Percentiles rank a stretch among this genome's conserved stretches.
phyloP scores from a whole-genome alignment of 2,113 vertebrate species.

The Oreocharis arfaki region DNA sequence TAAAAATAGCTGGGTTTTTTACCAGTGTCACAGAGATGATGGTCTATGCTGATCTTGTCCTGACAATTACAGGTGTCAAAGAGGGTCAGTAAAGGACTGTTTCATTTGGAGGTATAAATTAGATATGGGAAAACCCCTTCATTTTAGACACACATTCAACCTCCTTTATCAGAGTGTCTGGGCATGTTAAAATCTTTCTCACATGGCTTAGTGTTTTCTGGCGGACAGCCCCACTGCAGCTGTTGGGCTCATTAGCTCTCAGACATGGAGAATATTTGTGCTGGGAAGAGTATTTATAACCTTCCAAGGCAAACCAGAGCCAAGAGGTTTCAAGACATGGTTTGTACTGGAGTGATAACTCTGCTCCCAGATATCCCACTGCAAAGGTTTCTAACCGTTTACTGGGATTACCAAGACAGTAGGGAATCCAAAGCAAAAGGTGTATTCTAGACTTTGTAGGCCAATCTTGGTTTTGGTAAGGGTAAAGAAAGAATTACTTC shows the following conservation, averaged over 20 bases:
- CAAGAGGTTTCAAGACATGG: neutral
- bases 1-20: neutral
- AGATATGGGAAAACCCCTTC: neutral
- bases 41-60: neutral
- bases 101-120: neutral
- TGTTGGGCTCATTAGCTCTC: slow-evolving; percentile 23
- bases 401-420: neutral
- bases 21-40: neutral
- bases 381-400: neutral
- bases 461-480: neutral
- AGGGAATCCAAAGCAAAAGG: neutral
- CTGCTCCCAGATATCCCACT: neutral
- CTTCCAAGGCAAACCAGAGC: neutral
- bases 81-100: neutral
- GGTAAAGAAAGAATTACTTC: neutral
- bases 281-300: slow-evolving; percentile 38
- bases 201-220: slow-evolving; percentile 17
- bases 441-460: neutral
- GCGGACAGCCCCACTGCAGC: slow-evolving; percentile 2
- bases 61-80: neutral
- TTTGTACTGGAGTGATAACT: neutral
- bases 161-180: neutral
- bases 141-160: neutral
- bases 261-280: slow-evolving; percentile 26
- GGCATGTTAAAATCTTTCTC: slow-evolving; percentile 14